phyloP scores from a whole-genome alignment of 2,113 vertebrate species.

The Eretmochelys imbricata region DNA sequence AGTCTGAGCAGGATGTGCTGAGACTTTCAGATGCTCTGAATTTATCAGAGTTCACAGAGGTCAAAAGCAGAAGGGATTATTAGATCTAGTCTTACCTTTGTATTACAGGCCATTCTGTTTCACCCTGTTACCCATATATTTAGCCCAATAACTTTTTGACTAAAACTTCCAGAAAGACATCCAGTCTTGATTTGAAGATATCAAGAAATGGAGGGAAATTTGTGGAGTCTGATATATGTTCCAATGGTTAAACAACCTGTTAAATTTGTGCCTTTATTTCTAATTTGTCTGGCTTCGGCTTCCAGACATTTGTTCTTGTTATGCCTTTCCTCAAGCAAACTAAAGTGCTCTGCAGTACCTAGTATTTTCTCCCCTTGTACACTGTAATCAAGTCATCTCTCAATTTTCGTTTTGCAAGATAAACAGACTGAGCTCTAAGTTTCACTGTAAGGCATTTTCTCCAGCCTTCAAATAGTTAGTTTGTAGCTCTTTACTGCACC shows the following conservation, averaged over 20 bases:
- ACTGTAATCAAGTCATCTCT: not conserved
- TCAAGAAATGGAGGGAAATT: not conserved
- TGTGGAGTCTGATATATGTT: not conserved
- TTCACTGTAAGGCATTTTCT: not conserved
- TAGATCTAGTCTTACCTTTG: not conserved
- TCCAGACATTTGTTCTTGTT: not conserved
- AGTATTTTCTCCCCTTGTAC: not conserved
- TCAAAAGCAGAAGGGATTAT: not conserved
- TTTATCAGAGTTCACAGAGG: not conserved
- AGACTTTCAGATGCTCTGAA: not conserved
- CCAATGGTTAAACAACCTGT: not conserved
- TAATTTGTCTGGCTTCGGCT: not conserved
- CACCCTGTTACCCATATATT: not conserved
- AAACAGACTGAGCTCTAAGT: not conserved
- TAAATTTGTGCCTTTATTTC: not conserved
- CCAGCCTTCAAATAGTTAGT: not conserved
- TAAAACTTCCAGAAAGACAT: not conserved
- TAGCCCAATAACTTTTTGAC: not conserved
- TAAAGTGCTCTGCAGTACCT: not conserved
- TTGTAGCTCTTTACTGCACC: not conserved
- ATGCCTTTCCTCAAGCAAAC: not conserved
- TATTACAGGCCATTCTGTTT: not conserved
- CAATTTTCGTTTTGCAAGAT: not conserved
- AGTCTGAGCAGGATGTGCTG: not conserved
- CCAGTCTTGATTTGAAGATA: not conserved